Conservation (phyloP, 2,888 invertebrate species). For the Diarsia brunnea region DNA sequence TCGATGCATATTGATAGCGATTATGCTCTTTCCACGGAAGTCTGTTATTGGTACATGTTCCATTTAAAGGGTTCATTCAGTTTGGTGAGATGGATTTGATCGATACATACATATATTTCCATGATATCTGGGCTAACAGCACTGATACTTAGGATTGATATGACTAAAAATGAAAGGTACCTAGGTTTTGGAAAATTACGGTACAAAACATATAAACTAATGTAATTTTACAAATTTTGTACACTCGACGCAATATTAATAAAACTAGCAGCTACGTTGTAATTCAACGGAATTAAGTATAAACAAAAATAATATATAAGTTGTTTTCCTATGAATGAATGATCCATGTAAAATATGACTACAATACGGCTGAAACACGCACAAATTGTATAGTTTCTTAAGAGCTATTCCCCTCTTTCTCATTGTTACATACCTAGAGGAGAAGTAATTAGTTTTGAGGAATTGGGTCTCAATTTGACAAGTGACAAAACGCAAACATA, state of each 20-base stretch:
- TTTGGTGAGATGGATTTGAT: conserved; percentile 14
- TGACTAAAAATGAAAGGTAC: background rate
- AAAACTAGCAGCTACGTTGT: background rate
- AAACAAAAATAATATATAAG: background rate
- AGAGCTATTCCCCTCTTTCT: conserved; percentile 16
- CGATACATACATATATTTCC: background rate
- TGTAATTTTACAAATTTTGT: background rate
- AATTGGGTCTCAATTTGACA: conserved; percentile 61
- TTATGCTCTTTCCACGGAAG: conserved; percentile 22
- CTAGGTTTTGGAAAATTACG: background rate
- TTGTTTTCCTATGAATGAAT: background rate
- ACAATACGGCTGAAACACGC: conserved; percentile 22
- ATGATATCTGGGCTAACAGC: background rate
- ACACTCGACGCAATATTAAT: background rate
- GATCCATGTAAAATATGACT: conserved; percentile 1
- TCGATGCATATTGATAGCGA: conserved; percentile 35
- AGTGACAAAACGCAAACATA: conserved; percentile 60
- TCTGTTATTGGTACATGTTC: conserved; percentile 34
- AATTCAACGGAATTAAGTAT: background rate
- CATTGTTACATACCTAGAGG: conserved; percentile 2
- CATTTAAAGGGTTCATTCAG: conserved; percentile 16
- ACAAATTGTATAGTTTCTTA: conserved; percentile 31
- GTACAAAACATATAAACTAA: background rate
- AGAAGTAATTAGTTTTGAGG: conserved; percentile 54
- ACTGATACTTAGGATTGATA: background rate